Base-by-base conservation (phyloP, 1,140 invertebrate species). In the Steinernema feltiae region DNA sequence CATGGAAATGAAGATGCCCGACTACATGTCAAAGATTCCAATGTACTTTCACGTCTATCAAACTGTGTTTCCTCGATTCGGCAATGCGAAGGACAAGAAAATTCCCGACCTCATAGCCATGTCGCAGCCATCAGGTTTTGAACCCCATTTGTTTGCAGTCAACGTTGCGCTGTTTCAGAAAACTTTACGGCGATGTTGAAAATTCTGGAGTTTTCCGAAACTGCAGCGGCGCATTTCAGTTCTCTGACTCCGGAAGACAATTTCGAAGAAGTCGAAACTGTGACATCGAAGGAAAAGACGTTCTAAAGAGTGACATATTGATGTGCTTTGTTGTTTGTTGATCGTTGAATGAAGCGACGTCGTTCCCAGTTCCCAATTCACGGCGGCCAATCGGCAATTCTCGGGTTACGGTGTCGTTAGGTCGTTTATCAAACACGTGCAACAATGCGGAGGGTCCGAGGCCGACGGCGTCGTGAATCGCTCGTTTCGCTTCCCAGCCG, bases 361-460 rank as follows among this genome's bases (percentile, higher is more conserved):
- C 35, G 18, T 18, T 18, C 35, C 7, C 7, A 41, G 35, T 7
- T 41, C 35, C 35, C 35, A 41, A 41, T 41, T 7, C 7, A 21
- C 53, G 53, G 53, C 53, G 53, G 7, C 41, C 41, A 46, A 46
- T 46, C 41, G 41, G 41, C 41, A n/a, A 7, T n/a, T 12, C 41
- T n/a, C 24, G 53, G 53, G 53, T 27, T 63, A 63, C 53, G 53
- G 53, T 63, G 7, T 7, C 7, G 7, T 21, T 7, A 15, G 53
- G 53, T 63, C 53, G 53, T 63, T 63, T 63, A 63, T 63, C 53
- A 41, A 41, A 41, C 35, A 41, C 35, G 18, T 41, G 35, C 35
- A 41, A 63, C 53, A 63, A 63, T 63, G 53, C 24, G 53, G 53
- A 15, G 53, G 53, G 53, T 63, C 53, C 53, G 53, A 7, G 53